These are phyloP conservation scores for Crepidodera aurea DNA, from an alignment of 2,888 invertebrate species.

Conservation along the genomic window DNA sequence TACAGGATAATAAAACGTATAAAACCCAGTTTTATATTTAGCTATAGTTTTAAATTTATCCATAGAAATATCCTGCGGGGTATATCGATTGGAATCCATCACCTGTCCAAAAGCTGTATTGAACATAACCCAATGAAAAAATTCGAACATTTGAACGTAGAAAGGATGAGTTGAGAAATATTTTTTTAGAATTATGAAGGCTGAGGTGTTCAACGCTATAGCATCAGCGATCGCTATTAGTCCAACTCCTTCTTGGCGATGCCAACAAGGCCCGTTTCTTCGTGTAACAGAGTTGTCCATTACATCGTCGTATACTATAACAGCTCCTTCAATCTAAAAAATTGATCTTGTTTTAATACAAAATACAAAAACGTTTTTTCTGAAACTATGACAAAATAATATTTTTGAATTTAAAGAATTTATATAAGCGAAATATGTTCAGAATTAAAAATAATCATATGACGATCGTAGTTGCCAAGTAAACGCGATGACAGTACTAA, in stretches of 20 bases:
- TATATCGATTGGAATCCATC: slow-evolving; percentile 76
- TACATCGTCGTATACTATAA: slow-evolving; percentile 16
- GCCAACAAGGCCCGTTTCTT: slow-evolving; percentile 16
- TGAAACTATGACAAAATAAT: background rate
- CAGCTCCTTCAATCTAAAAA: slow-evolving; percentile 14
- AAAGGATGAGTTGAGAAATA: slow-evolving; percentile 77
- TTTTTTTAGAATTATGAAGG: slow-evolving; percentile 11
- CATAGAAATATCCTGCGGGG: slow-evolving; percentile 72
- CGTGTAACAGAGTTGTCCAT: slow-evolving; percentile 23
- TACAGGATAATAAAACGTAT: slow-evolving; percentile 92
- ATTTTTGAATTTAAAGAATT: no score
- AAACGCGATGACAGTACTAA: no score
- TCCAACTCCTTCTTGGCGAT: slow-evolving; percentile 4
- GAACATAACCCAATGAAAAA: slow-evolving; percentile 78
- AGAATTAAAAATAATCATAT: no score
- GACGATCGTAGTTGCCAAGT: no score
- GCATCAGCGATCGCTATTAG: slow-evolving; percentile 8
- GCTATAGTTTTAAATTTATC: slow-evolving; percentile 81
- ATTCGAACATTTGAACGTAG: slow-evolving; percentile 79
- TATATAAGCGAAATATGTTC: no score
- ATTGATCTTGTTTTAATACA: background rate
- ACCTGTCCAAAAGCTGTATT: slow-evolving; percentile 83
- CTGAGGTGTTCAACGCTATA: background rate
- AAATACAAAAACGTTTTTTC: background rate
- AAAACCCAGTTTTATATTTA: slow-evolving; percentile 86